phyloP scores from a whole-genome alignment of 2,797 vertebrate genomes.

The Cheirogaleus major region DNA sequence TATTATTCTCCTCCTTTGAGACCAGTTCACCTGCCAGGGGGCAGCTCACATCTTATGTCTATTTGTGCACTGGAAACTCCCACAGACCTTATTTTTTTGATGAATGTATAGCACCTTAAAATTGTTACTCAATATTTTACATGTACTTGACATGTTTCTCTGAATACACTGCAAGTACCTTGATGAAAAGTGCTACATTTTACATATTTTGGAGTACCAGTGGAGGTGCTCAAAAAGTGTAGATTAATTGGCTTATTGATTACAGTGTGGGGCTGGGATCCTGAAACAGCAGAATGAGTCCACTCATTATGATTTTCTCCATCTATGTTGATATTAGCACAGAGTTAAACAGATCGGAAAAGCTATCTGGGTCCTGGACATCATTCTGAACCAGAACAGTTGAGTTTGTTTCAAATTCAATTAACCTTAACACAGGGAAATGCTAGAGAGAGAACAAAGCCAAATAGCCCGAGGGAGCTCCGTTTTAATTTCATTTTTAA shows the following conservation, averaged over 20 bases:
- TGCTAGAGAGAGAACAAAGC: conserved; percentile 42
- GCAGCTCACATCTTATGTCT: not conserved
- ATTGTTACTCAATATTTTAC: not conserved
- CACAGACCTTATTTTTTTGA: not conserved
- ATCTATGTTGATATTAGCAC: not conserved
- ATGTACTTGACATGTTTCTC: not conserved
- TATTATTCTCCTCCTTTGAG: not conserved
- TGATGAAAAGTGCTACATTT: not conserved
- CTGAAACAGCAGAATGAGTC: not conserved
- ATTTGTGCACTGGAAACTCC: not conserved
- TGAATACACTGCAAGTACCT: not conserved
- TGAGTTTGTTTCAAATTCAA: conserved; percentile 56
- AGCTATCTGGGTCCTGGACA: conserved; percentile 19
- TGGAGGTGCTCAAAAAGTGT: not conserved
- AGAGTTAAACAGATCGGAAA: conserved; percentile 41
- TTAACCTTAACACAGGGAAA: conserved; percentile 54
- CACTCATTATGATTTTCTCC: not conserved
- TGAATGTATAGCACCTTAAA: not conserved
- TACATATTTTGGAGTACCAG: not conserved
- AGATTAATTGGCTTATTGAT: not conserved
- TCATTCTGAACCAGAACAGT: conserved; percentile 40
- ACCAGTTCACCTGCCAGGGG: not conserved
- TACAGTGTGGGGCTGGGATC: not conserved
- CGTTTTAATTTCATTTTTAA: conserved; percentile 61
- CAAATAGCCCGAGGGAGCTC: conserved; percentile 35